These are phyloP conservation scores for Labeo rohita DNA, from an alignment of 2,113 vertebrate species.

Conservation along the genomic window DNA sequence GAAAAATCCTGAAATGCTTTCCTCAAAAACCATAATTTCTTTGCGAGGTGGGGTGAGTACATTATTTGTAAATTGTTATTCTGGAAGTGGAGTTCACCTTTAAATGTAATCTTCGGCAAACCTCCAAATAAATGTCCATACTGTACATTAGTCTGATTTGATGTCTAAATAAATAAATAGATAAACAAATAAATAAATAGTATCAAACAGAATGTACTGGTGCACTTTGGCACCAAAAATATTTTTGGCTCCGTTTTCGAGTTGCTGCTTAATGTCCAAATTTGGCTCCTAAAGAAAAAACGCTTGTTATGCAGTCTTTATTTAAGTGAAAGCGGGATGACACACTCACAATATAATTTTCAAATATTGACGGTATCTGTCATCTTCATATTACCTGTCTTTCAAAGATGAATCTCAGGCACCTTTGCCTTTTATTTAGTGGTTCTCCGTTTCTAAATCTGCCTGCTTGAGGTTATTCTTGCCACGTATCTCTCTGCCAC, in stretches of 20 bases:
- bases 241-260: not conserved
- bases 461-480: slow-evolving; percentile 1
- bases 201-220: not conserved
- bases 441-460: slow-evolving; percentile 2
- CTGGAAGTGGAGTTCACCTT: no score
- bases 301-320: not conserved
- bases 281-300: not conserved
- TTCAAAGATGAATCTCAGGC: slow-evolving; percentile 4
- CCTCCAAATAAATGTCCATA: no score
- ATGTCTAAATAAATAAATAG: no score
- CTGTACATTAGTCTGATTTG: no score
- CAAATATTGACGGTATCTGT: slow-evolving; percentile 4
- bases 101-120: no score
- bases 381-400: slow-evolving; percentile 15
- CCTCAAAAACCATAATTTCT: no score
- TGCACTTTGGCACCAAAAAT: not conserved
- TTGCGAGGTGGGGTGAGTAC: no score
- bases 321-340: not conserved
- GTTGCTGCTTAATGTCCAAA: not conserved
- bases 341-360: not conserved
- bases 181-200: no score
- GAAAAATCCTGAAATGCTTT: no score
- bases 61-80: no score
- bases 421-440: not conserved
- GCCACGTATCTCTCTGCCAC: not conserved